phyloP scores from a whole-genome alignment of 2,797 vertebrate genomes.

The Pelodytes ibericus region DNA sequence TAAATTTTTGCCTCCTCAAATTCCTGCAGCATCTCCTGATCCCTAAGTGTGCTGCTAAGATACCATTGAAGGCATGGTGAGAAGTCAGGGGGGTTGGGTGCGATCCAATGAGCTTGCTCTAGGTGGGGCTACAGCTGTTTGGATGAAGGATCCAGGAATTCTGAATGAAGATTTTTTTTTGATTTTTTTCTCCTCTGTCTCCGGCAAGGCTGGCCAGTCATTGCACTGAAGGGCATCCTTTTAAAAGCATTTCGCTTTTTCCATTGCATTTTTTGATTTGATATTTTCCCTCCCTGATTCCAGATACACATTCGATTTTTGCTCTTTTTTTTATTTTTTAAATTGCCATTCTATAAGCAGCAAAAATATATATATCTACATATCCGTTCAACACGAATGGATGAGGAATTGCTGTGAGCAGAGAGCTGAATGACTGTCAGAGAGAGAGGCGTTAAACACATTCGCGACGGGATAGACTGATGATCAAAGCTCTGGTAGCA shows the following conservation, averaged over 20 bases:
- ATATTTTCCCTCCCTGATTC: constrained; percentile 10
- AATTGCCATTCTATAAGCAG: constrained; percentile 49
- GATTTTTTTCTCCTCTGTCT: neutral
- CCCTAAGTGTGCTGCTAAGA: constrained; percentile 1
- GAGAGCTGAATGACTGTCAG: constrained; percentile 70
- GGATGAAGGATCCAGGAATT: constrained; percentile 71
- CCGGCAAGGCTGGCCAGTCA: constrained; percentile 27
- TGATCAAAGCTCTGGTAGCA: constrained; percentile 58
- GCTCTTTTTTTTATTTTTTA: constrained; percentile 25
- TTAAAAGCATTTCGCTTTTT: neutral
- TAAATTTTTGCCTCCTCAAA: no score
- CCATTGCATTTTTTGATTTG: neutral
- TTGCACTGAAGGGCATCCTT: constrained; percentile 38
- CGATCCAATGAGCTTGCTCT: constrained; percentile 76
- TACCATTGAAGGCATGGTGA: neutral
- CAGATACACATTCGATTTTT: neutral
- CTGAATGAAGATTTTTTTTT: constrained; percentile 80
- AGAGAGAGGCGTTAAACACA: constrained; percentile 69
- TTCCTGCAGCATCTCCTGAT: constrained; percentile 14
- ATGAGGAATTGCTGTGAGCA: constrained; percentile 72
- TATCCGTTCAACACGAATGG: constrained; percentile 63
- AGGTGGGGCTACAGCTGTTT: constrained; percentile 78
- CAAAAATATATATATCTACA: neutral
- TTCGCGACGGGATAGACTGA: constrained; percentile 72
- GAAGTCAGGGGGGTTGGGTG: constrained; percentile 60